phyloP scores from a whole-genome alignment of 2,113 vertebrate species.

The Dendropsophus ebraccatus region DNA sequence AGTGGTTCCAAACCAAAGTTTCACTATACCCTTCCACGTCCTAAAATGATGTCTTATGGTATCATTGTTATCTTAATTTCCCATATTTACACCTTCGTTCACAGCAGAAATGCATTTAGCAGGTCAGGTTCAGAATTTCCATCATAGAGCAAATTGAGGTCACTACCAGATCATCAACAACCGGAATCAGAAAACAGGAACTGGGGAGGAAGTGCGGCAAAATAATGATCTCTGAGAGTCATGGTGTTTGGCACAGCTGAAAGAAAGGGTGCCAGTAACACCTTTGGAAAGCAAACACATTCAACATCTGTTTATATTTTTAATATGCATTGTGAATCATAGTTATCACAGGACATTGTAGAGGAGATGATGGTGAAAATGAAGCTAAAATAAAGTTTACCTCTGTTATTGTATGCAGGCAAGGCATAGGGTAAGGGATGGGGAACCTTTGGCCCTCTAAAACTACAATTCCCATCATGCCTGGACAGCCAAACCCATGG shows the following conservation, averaged over 20 bases:
- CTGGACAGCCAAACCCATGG: too few relatives aligned
- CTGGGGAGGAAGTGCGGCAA: not conserved
- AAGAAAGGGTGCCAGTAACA: not conserved
- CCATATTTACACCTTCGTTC: not conserved
- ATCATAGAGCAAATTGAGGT: not conserved
- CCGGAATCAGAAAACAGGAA: slow-evolving; percentile 16
- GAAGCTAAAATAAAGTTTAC: too few relatives aligned
- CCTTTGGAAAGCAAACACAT: not conserved
- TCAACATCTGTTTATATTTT: not conserved
- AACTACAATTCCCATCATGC: too few relatives aligned
- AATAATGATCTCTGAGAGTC: slow-evolving; percentile 3
- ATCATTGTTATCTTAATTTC: not conserved
- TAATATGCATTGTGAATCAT: not conserved
- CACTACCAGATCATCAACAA: slow-evolving; percentile 18
- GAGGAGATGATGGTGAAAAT: too few relatives aligned
- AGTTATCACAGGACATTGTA: not conserved
- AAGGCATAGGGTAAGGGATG: too few relatives aligned
- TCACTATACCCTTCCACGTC: not conserved
- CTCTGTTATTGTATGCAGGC: too few relatives aligned
- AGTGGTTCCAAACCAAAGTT: not conserved
- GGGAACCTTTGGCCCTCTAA: too few relatives aligned
- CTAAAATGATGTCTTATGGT: not conserved
- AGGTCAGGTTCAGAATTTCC: not conserved
- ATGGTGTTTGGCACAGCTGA: not conserved
- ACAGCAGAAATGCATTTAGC: not conserved